Evolutionary conservation across 2,797 vertebrate species (phyloP).

Genomic region (Anisognathus igniventris): DNA sequence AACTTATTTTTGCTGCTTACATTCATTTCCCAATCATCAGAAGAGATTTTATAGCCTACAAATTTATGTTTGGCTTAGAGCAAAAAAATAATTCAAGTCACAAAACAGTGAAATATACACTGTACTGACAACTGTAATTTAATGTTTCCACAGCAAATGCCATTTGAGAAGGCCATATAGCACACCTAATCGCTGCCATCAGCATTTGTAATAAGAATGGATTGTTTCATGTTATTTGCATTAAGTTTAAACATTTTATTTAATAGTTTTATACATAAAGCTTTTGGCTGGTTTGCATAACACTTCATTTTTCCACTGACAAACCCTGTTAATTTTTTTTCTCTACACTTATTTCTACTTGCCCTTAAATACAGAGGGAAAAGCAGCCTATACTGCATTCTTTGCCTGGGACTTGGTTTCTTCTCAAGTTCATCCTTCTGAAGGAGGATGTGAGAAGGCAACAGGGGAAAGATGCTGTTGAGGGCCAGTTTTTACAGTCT

Average conservation of each 20-base stretch:
- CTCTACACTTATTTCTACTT: neutral
- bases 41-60: neutral
- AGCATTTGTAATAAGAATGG: neutral
- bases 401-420: neutral
- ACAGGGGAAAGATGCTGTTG: fast-evolving
- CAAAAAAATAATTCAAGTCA: neutral
- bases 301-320: neutral
- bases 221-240: neutral
- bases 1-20: neutral
- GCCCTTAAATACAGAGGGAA: neutral
- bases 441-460: neutral
- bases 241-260: neutral
- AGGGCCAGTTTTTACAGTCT: neutral
- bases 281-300: neutral
- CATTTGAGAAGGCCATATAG: neutral
- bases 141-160: neutral
- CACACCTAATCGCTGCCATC: neutral
- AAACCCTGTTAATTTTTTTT: neutral
- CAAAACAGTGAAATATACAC: neutral
- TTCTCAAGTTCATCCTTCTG: neutral
- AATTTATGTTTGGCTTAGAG: neutral
- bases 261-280: neutral
- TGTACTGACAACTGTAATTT: neutral
- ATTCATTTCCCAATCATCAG: neutral
- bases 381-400: neutral